A percentile compares a stretch with the other conserved stretches of the same genome.
Conservation (phyloP, 2,888 invertebrate genomes). For the Pterobdella sp. region DNA sequence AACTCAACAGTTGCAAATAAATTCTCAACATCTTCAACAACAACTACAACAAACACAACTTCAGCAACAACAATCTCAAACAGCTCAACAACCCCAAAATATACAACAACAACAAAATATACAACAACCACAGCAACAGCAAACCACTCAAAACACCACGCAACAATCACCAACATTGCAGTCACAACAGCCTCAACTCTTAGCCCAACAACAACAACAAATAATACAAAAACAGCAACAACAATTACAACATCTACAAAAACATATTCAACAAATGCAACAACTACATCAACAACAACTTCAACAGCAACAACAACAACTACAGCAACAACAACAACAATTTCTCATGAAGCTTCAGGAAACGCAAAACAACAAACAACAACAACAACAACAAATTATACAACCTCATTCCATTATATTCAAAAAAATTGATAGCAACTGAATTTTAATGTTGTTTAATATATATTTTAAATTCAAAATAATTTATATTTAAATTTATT, state of each 20-base stretch:
- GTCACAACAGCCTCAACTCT: not conserved
- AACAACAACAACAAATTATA: not conserved
- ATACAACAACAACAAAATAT: not conserved
- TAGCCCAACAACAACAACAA: slow-evolving; percentile 24
- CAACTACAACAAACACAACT: slow-evolving; percentile 19
- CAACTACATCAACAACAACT: slow-evolving; percentile 18
- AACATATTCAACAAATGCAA: slow-evolving; percentile 16
- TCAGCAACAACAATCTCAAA: slow-evolving; percentile 19
- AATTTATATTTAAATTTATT: too few species aligned
- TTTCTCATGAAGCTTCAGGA: slow-evolving; percentile 21
- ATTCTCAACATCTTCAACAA: slow-evolving; percentile 2
- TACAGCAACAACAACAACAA: slow-evolving; percentile 18
- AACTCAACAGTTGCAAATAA: slow-evolving; percentile 10
- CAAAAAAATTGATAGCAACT: slow-evolving; percentile 1
- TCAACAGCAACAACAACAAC: slow-evolving; percentile 21
- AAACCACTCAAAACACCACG: not conserved
- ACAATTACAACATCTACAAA: slow-evolving; percentile 15
- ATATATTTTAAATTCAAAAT: too few species aligned
- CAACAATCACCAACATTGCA: slow-evolving; percentile 12
- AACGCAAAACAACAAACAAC: slow-evolving; percentile 10
- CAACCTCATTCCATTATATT: slow-evolving; percentile 5
- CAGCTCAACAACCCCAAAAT: not conserved
- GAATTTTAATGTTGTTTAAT: too few species aligned
- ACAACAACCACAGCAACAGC: not conserved
- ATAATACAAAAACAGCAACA: slow-evolving; percentile 25